Base-by-base conservation (phyloP, 2,113 vertebrate species). In the Notothenia coriiceps region DNA sequence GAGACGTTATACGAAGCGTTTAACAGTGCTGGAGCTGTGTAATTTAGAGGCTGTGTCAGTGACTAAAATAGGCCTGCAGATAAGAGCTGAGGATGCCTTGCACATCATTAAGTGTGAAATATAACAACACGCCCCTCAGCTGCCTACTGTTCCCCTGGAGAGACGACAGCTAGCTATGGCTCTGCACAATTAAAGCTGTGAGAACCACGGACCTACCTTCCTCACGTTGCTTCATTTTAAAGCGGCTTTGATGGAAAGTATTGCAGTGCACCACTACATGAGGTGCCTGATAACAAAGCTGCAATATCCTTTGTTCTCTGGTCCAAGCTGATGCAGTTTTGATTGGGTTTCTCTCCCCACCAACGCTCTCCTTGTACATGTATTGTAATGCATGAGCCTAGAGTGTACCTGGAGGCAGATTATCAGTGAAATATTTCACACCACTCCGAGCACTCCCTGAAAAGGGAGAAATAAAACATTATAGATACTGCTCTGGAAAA, bases 91-190 rank as follows among this genome's bases (percentile, higher is more conserved):
- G 85, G 84, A 92, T 79, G 85, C 88, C 89, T 91, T 74, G 86
- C 88, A 89, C 91, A 91, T 94, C 91, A 92, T 92, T 92, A 94
- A 92, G 92, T 91, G 90, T 93, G 93, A 94, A 93, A 94, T 94
- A 94, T 92, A 93, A 93, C 91, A 89, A 87, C 89, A 84, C 82
- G 14, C 86, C 89, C 92, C 87, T 88, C 78, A 91, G 90, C 84
- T 87, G 88, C 90, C 84, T 80, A 60, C 86, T 79, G 86, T 79
- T 86, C 74, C 91, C 87, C 84, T 65, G 67, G 81, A 92, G 89
- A 88, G 85, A 88, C 43, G 43, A 71, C 70, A 77, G 88, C 77
- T 29, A 85, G 89, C 88, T 84, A 80, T 79, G 84, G 57, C 83
- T 81, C 83, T 79, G 82, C 79, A 86, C 89, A 91, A 86, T 92